Evolutionary conservation across 53 echinoderm and acorn worm species (phyloP).

Genomic region (Echinarachnius parma): DNA sequence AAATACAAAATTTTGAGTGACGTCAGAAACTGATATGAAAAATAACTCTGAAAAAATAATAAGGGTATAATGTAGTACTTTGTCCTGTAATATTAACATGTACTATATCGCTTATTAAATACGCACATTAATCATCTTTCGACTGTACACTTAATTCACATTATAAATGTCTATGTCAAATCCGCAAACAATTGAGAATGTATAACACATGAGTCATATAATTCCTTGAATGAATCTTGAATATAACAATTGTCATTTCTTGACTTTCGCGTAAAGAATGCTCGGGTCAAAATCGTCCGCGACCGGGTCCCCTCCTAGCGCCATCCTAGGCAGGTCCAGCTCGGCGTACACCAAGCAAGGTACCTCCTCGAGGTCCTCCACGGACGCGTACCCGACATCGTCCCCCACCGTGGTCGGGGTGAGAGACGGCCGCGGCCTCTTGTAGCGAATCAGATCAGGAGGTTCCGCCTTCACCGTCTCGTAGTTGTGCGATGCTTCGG

Average conservation of each 20-base stretch:
- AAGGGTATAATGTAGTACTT: too few species aligned
- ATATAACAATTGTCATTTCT: constrained; percentile 7
- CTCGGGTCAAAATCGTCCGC: constrained; percentile 23
- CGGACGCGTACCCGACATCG: constrained; percentile 21
- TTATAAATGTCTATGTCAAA: too few species aligned
- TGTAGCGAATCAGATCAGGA: constrained; percentile 23
- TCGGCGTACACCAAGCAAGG: constrained; percentile 13
- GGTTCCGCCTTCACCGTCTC: constrained; percentile 2
- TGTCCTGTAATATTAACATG: too few species aligned
- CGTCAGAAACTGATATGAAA: too few species aligned
- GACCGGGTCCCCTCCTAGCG: neutral
- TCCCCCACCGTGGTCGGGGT: neutral
- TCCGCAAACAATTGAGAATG: too few species aligned
- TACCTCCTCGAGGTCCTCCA: constrained; percentile 25
- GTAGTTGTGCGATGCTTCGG: neutral
- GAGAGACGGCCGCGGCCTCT: constrained; percentile 10
- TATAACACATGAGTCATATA: too few species aligned
- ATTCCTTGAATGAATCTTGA: too few species aligned
- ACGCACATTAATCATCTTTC: too few species aligned
- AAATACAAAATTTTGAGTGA: too few species aligned
- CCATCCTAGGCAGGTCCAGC: constrained; percentile 2
- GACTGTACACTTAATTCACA: too few species aligned
- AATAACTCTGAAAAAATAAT: too few species aligned
- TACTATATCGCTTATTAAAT: too few species aligned
- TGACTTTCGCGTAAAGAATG: constrained; percentile 31